Percentiles rank a stretch among this genome's conserved stretches.
Evolutionary conservation across 1,140 invertebrate genomes (phyloP).

Genomic region (Asobara japonica): DNA sequence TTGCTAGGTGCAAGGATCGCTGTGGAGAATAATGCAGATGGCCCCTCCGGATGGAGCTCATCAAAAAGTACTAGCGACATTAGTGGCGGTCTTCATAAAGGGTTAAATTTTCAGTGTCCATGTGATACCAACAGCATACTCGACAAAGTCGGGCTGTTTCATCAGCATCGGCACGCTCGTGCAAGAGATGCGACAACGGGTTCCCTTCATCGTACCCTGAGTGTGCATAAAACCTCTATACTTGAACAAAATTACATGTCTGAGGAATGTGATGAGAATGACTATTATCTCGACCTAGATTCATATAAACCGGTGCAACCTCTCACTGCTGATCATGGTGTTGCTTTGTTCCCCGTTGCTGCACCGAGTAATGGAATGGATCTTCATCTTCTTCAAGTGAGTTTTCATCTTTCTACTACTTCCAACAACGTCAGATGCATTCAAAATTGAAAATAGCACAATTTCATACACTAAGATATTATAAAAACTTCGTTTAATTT

Average conservation of each 20-base stretch:
- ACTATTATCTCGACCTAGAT: conserved; percentile 78
- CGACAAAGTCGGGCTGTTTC: conserved; percentile 79
- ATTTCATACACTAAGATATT: too few species aligned
- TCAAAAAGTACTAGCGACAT: conserved; percentile 24
- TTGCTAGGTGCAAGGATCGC: conserved; percentile 53
- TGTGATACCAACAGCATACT: conserved; percentile 74
- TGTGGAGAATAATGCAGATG: conserved; percentile 55
- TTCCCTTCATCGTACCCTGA: conserved; percentile 59
- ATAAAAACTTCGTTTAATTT: too few species aligned
- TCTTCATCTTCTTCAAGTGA: conserved; percentile 81
- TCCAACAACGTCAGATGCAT: too few species aligned
- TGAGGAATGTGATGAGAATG: conserved; percentile 69
- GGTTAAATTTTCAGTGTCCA: conserved; percentile 7
- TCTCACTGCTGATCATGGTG: conserved; percentile 84
- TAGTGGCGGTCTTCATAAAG: conserved; percentile 16
- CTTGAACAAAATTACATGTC: conserved; percentile 68
- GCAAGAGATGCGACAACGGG: conserved; percentile 66
- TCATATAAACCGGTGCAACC: conserved; percentile 88
- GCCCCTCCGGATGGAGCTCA: conserved; percentile 55
- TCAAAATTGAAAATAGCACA: too few species aligned
- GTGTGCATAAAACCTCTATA: conserved; percentile 66
- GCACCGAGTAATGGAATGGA: conserved; percentile 74
- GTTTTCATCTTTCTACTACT: too few species aligned
- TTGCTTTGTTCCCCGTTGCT: conserved; percentile 82
- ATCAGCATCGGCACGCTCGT: conserved; percentile 76